Base-by-base conservation (phyloP, 1,140 invertebrate genomes). In the Hycleus cichorii region DNA sequence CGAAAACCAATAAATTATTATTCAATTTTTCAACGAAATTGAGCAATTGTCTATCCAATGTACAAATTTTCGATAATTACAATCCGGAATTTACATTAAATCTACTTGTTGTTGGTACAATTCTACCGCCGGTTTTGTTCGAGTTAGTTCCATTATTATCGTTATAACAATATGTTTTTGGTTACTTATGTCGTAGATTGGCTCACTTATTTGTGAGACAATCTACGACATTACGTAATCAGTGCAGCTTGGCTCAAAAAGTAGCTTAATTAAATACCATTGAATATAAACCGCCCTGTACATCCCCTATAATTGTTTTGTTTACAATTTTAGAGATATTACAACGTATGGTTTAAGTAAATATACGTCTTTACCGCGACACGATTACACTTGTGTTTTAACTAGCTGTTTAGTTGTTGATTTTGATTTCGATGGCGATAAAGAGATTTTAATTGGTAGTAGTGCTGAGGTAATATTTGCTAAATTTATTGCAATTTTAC, bases 361-460 rank as follows among this genome's bases (percentile, higher is more conserved):
- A 47, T 75, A 77, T 47, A 59, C 76, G 40, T 69, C 74, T 10
- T 72, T 86, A 40, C 76, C 72, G 52, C 74, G 75, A 25, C 83
- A 76, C 64, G 79, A 84, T 62, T 73, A 47, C 3, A 80, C 76
- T 56, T 84, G 85, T 73, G 77, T 77, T 57, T 74, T 81, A 38
- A 71, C 83, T 10, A 82, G 83, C 64, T 78, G 78, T 24, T 81
- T 80, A 64, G 75, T 85, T 32, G 80, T 80, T 2, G 87, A 90
- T 69, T 75, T 89, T 51, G 83, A 89, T 72, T 84, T 88, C 79
- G 86, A 89, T 75, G 84, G 85, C 0, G 63, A 75, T 45, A 81
- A 84, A 70, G 87, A 89, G 76, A 83, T 90, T 59, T 62, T 89
- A 7, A 66, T 89, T 42, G 87, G 88, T 58, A 89, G 83, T 6